Evolutionary conservation across 2,797 vertebrate genomes (phyloP).

Genomic region (Harpagifer antarcticus): DNA sequence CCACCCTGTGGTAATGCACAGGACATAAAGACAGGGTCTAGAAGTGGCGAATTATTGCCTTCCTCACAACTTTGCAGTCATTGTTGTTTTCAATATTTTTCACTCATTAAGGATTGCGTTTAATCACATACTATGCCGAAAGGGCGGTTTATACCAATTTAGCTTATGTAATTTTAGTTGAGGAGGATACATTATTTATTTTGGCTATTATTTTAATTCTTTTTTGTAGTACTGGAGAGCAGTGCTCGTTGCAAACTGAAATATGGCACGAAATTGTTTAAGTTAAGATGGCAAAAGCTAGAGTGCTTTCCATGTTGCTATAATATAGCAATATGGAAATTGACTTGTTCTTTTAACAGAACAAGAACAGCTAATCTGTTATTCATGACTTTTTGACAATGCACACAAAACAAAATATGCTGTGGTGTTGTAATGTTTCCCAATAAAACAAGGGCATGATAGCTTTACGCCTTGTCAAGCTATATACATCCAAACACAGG

Average conservation of each 20-base stretch:
- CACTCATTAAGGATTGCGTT: background rate
- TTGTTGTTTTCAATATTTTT: background rate
- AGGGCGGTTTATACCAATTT: background rate
- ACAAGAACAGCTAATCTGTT: background rate
- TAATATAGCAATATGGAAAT: background rate
- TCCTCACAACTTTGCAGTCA: background rate
- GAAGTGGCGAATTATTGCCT: background rate
- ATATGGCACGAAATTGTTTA: background rate
- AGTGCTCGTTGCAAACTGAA: background rate
- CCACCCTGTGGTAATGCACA: constrained; percentile 69
- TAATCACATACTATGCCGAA: no score
- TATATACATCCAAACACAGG: constrained; percentile 2
- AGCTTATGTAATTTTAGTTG: background rate
- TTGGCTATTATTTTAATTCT: no score
- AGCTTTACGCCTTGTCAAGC: background rate
- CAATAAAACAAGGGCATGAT: background rate
- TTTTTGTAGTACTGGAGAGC: background rate
- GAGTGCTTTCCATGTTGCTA: background rate
- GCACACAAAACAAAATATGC: background rate
- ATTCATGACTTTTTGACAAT: background rate
- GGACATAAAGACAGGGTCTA: background rate
- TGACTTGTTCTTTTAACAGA: background rate
- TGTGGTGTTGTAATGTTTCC: background rate
- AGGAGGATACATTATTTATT: background rate
- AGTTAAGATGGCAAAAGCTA: background rate